Percentiles rank a stretch among this genome's conserved stretches.
Evolutionary conservation across 2,888 invertebrate species (phyloP).

Genomic region (Epirrhoe alternata): DNA sequence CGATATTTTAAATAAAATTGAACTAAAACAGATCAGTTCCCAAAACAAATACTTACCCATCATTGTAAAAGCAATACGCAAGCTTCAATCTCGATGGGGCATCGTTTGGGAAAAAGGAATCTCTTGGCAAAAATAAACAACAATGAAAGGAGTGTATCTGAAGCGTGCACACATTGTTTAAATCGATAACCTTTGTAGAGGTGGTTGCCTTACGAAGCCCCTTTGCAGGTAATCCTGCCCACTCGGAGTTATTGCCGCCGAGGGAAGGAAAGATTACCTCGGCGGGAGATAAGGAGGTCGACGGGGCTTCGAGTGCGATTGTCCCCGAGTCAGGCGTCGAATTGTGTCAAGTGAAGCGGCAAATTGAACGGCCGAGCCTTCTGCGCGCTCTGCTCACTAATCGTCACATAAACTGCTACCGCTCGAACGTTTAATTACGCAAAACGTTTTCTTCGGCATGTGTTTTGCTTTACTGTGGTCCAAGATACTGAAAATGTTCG

Average conservation of each 20-base stretch:
- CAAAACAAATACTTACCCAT: conserved; percentile 20
- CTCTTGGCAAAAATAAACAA: conserved; percentile 54
- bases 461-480: conserved; percentile 44
- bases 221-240: conserved; percentile 85
- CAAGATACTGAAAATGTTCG: conserved; percentile 28
- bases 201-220: conserved; percentile 80
- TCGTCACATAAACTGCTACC: conserved; percentile 82
- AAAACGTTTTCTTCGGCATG: conserved; percentile 69
- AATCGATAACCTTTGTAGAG: conserved; percentile 83
- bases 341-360: conserved; percentile 86
- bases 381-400: conserved; percentile 80
- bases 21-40: conserved; percentile 15
- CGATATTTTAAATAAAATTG: conserved; percentile 1
- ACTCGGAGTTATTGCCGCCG: conserved; percentile 84
- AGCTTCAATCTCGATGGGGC: conserved; percentile 37
- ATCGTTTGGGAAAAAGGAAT: conserved; percentile 40
- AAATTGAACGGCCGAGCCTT: conserved; percentile 85
- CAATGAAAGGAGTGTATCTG: conserved; percentile 65
- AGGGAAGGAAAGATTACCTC: conserved; percentile 85
- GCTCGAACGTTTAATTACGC: conserved; percentile 79
- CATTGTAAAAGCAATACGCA: conserved; percentile 35
- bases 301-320: conserved; percentile 84
- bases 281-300: conserved; percentile 85
- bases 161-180: conserved; percentile 75
- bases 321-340: conserved; percentile 85